Evolutionary conservation across 1,140 invertebrate genomes (phyloP).

Genomic region (Lethocerus indicus): DNA sequence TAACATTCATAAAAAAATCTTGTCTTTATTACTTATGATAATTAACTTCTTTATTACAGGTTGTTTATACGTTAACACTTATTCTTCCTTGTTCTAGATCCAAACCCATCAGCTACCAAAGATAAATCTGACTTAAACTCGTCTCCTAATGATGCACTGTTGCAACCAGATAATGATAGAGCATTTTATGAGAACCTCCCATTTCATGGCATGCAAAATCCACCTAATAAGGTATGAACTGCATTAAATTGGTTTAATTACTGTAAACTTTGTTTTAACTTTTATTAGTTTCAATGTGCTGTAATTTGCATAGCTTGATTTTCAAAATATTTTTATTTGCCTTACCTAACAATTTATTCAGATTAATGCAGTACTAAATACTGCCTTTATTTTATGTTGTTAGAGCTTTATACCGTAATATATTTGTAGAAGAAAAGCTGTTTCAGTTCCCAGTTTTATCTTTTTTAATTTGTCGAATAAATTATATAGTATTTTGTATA

Average conservation of each 20-base stretch:
- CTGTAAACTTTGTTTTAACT: conserved; percentile 5
- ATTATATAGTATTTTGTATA: too few species aligned
- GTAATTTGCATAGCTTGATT: conserved; percentile 6
- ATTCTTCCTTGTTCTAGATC: conserved; percentile 25
- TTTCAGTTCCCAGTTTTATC: too few species aligned
- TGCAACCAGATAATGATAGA: conserved; percentile 30
- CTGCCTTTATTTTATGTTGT: too few species aligned
- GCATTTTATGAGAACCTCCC: conserved; percentile 86
- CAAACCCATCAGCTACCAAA: conserved; percentile 29
- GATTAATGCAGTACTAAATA: conserved; percentile 5
- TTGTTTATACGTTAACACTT: too few species aligned
- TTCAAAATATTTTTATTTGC: conserved; percentile 10
- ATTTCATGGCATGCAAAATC: conserved; percentile 78
- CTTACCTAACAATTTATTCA: too few species aligned
- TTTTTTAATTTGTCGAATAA: too few species aligned
- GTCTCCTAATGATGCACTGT: conserved; percentile 20
- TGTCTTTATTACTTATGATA: too few species aligned
- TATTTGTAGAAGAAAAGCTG: too few species aligned
- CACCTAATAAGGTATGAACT: conserved; percentile 66
- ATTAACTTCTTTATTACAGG: too few species aligned
- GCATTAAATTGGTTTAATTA: too few species aligned
- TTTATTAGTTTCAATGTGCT: conserved; percentile 16
- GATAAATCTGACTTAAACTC: conserved; percentile 25
- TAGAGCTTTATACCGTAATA: too few species aligned
- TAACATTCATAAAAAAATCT: too few species aligned